A percentile compares a stretch with the other conserved stretches of the same genome.
Evolutionary conservation across 2,797 vertebrate species (phyloP).

Genomic region (Chaetophractus vellerosus): DNA sequence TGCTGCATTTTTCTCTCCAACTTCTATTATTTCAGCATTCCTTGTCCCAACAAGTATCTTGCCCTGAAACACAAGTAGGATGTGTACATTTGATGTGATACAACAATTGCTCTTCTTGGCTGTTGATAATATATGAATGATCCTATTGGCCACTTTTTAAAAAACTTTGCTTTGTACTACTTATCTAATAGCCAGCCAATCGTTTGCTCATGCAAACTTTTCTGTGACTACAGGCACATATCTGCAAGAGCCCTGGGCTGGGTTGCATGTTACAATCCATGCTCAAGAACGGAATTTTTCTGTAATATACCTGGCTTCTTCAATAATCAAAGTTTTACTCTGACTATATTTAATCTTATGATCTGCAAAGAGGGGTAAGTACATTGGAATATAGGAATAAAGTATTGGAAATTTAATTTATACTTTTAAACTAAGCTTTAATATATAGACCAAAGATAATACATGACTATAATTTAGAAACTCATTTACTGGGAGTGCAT

Average conservation of each 20-base stretch:
- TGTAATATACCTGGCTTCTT: not conserved
- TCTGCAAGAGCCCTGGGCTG: not conserved
- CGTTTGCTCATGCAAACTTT: not conserved
- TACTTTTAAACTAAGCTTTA: not conserved
- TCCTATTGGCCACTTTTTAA: not conserved
- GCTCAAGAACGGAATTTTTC: not conserved
- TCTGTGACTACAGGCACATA: not conserved
- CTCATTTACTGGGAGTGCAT: not conserved
- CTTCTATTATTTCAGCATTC: constrained; percentile 98
- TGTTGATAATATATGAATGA: not conserved
- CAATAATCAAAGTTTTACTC: not conserved
- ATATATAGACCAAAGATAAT: not conserved
- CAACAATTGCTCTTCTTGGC: not conserved
- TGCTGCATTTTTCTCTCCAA: constrained; percentile 98
- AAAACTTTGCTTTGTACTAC: not conserved
- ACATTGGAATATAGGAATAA: not conserved
- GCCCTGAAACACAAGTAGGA: constrained; percentile 91
- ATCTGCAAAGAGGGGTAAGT: not conserved
- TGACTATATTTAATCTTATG: not conserved
- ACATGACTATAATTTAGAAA: not conserved
- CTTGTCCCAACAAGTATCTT: constrained; percentile 98
- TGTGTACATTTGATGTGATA: not conserved
- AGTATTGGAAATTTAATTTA: not conserved
- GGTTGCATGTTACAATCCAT: not conserved
- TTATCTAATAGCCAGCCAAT: not conserved